Percentiles rank a stretch among this genome's conserved stretches.
Conservation (phyloP, 2,113 vertebrate genomes). For the Myotis yumanensis region DNA sequence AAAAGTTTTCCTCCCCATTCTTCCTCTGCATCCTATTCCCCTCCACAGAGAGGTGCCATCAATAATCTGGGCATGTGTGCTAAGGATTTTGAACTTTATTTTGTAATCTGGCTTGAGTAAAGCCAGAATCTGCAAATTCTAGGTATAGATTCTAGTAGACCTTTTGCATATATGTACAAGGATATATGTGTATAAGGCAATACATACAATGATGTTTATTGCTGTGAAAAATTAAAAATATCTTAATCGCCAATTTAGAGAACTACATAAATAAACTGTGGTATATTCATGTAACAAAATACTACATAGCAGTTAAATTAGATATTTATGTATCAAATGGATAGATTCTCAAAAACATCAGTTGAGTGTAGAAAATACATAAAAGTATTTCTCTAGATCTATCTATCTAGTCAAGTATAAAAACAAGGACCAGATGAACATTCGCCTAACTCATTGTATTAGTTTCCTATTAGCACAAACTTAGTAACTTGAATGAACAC, state of each 20-base stretch:
- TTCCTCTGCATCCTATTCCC: not conserved
- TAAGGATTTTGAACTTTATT: not conserved
- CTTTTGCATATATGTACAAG: not conserved
- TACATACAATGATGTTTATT: not conserved
- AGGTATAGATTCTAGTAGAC: not conserved
- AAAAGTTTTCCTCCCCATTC: not conserved
- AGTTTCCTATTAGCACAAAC: not conserved
- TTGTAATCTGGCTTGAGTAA: not conserved
- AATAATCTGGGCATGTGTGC: not conserved
- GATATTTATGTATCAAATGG: not conserved
- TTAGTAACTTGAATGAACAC: not conserved
- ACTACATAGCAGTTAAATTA: not conserved
- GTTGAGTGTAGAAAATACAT: not conserved
- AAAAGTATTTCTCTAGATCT: not conserved
- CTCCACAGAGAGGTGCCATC: not conserved
- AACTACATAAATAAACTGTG: not conserved
- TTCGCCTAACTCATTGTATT: not conserved
- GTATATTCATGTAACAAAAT: not conserved
- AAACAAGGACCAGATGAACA: not conserved
- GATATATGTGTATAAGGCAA: not conserved
- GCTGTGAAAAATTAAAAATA: not conserved
- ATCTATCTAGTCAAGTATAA: not conserved
- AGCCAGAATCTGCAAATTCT: not conserved
- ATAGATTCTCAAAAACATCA: constrained; percentile 6
- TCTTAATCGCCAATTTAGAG: not conserved